phyloP scores from a whole-genome alignment of 2,888 invertebrate genomes.

The Trachelus iudaicus region DNA sequence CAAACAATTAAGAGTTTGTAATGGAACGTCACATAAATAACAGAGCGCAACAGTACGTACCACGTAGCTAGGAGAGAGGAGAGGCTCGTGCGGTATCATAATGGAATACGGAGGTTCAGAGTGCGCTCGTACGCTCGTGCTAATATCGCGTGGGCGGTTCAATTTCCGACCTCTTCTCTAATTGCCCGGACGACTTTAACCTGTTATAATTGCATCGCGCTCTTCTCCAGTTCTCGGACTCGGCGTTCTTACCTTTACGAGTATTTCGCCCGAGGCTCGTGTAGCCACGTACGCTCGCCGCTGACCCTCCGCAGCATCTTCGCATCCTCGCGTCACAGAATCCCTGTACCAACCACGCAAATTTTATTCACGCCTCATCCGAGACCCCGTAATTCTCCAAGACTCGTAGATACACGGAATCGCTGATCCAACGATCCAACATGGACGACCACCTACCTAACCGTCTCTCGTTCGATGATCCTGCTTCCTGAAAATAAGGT shows the following conservation, averaged over 20 bases:
- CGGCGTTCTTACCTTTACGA: background rate
- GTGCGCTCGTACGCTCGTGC: slow-evolving; percentile 34
- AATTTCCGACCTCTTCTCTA: slow-evolving; percentile 51
- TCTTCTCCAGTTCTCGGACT: background rate
- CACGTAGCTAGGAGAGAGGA: slow-evolving; percentile 2
- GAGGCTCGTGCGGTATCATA: slow-evolving; percentile 7
- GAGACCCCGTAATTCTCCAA: too few species aligned
- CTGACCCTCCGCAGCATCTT: too few species aligned
- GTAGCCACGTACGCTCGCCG: too few species aligned
- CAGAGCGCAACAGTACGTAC: slow-evolving; percentile 34
- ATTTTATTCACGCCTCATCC: too few species aligned
- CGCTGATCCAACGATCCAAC: too few species aligned
- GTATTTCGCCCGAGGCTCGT: background rate
- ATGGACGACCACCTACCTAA: too few species aligned
- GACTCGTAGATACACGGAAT: too few species aligned
- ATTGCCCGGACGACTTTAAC: slow-evolving; percentile 36
- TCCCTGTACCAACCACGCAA: too few species aligned
- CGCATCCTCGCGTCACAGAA: too few species aligned
- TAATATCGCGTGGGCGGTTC: slow-evolving; percentile 53
- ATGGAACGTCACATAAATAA: slow-evolving; percentile 63
- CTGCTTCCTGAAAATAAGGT: too few species aligned
- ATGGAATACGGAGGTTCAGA: slow-evolving; percentile 32
- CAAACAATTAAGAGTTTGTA: slow-evolving; percentile 63
- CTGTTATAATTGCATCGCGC: slow-evolving; percentile 27
- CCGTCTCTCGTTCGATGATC: too few species aligned